phyloP scores from a whole-genome alignment of 1,140 invertebrate species.

The Pogonomyrmex californicus region DNA sequence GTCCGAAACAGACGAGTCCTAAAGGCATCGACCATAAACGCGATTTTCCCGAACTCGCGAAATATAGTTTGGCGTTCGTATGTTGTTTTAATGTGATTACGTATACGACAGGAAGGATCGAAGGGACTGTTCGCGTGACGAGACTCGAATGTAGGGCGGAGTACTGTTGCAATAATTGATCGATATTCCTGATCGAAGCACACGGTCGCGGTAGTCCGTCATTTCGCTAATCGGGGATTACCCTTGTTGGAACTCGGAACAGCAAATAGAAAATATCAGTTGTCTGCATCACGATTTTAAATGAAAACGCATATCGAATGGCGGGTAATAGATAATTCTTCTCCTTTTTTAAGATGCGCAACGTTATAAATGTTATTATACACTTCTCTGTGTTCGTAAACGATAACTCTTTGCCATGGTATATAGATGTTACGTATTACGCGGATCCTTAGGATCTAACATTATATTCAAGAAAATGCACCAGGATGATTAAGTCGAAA shows the following conservation, averaged over 20 bases:
- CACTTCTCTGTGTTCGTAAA: not conserved
- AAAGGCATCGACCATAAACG: conserved; percentile 1
- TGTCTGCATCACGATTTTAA: not conserved
- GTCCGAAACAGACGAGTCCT: not conserved
- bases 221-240: conserved; percentile 72
- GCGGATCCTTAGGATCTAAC: not conserved
- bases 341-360: not conserved
- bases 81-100: conserved; percentile 65
- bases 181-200: conserved; percentile 67
- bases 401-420: conserved; percentile 16
- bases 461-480: not conserved
- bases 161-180: conserved; percentile 74
- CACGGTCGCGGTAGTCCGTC: conserved; percentile 38
- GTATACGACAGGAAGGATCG: conserved; percentile 38
- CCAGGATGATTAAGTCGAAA: conserved; percentile 38
- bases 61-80: not conserved
- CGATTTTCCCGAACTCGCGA: conserved; percentile 9
- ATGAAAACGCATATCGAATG: not conserved
- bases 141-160: conserved; percentile 13
- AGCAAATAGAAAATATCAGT: conserved; percentile 17
- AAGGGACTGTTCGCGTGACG: conserved; percentile 61
- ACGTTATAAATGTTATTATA: conserved; percentile 5
- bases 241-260: not conserved
- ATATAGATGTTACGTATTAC: not conserved
- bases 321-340: not conserved